Evolutionary conservation across 1,140 invertebrate species (phyloP).

Genomic region (Tribolium madens): DNA sequence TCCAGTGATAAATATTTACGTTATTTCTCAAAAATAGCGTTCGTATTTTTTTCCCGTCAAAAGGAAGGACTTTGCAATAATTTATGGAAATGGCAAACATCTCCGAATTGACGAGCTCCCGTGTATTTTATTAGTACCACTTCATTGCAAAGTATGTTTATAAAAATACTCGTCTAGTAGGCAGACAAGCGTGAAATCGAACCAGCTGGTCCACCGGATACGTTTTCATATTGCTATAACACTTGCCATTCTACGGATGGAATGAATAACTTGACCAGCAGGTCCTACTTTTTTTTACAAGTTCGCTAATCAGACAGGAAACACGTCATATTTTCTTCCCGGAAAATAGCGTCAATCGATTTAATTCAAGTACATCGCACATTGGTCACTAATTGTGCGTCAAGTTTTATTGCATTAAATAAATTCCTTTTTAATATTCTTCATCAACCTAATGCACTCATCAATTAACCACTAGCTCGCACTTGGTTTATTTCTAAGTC

Average conservation of each 20-base stretch:
- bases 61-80: not conserved
- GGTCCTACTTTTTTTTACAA: constrained; percentile 1
- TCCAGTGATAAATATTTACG: not conserved
- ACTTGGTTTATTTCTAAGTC: not conserved
- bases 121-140: constrained; percentile 25
- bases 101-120: constrained; percentile 5
- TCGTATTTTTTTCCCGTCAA: not conserved
- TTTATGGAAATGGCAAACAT: constrained; percentile 4
- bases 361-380: not conserved
- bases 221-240: constrained; percentile 39
- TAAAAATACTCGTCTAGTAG: constrained; percentile 32
- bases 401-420: not conserved
- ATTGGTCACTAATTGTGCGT: not conserved
- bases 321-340: constrained; percentile 22
- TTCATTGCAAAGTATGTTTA: constrained; percentile 31
- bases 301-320: constrained; percentile 40
- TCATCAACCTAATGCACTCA: not conserved
- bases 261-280: constrained; percentile 34
- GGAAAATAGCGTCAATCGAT: constrained; percentile 15
- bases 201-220: constrained; percentile 43
- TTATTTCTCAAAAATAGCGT: too few species aligned
- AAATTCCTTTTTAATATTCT: not conserved
- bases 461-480: not conserved
- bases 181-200: constrained; percentile 45
- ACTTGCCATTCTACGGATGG: constrained; percentile 27